A percentile compares a stretch with the other conserved stretches of the same genome.
Evolutionary conservation across 2,797 vertebrate species (phyloP).

Genomic region (Pipistrellus pygmaeus): DNA sequence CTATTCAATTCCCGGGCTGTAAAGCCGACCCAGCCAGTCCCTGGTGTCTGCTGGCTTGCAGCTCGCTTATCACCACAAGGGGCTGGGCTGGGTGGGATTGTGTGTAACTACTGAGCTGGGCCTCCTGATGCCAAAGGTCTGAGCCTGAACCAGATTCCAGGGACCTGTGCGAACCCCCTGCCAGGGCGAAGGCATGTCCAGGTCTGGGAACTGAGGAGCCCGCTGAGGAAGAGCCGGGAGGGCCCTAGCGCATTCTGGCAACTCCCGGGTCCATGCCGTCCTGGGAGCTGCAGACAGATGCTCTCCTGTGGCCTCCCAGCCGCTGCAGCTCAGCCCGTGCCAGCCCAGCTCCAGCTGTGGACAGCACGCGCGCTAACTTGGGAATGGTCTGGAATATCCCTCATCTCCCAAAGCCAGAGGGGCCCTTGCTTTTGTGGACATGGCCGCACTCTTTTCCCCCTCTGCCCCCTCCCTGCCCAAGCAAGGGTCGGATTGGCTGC

Average conservation of each 20-base stretch:
- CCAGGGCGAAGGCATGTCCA: neutral
- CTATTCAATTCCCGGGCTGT: neutral
- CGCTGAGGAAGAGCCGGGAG: fast-evolving
- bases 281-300: neutral
- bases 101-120: neutral
- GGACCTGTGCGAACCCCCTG: neutral
- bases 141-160: neutral
- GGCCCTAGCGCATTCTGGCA: fast-evolving
- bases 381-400: fast-evolving
- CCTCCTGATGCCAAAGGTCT: neutral
- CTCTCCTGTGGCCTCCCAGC: neutral
- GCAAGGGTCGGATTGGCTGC: fast-evolving
- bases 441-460: neutral
- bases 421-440: fast-evolving
- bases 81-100: neutral
- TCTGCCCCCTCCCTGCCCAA: no score
- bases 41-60: neutral
- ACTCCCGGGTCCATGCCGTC: neutral
- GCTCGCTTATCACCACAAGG: fast-evolving
- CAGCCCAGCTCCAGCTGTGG: neutral
- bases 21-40: neutral
- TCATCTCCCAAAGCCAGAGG: neutral
- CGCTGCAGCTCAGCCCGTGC: fast-evolving
- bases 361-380: fast-evolving
- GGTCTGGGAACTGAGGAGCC: neutral